Evolutionary conservation across 1,140 invertebrate species (phyloP).

Genomic region (Drosophila mauritiana): DNA sequence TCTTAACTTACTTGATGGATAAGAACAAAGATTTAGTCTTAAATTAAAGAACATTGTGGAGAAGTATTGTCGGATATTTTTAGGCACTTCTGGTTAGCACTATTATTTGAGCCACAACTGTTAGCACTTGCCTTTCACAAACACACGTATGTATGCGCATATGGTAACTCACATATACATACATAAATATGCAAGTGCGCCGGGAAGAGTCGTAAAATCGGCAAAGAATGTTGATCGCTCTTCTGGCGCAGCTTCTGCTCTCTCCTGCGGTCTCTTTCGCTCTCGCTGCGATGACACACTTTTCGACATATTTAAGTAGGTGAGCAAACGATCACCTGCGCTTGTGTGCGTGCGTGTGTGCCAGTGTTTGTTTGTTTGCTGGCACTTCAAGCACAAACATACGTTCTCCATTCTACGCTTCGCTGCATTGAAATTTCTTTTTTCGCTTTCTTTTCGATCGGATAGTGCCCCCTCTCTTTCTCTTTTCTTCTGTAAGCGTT

Average conservation of each 20-base stretch:
- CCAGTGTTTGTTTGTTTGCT: conserved; percentile 34
- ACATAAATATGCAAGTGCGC: conserved; percentile 12
- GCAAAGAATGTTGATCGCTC: conserved; percentile 65
- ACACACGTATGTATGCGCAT: neutral
- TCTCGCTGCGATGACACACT: conserved; percentile 68
- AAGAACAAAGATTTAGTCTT: no score
- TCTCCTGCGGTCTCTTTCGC: conserved; percentile 13
- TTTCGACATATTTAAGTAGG: conserved; percentile 61
- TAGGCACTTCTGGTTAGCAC: conserved; percentile 1
- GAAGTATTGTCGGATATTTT: neutral
- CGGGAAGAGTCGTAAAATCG: conserved; percentile 43
- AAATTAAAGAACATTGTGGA: neutral
- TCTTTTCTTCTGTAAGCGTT: conserved; percentile 15
- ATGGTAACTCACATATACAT: neutral
- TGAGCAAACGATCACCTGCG: conserved; percentile 53
- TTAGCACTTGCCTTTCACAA: conserved; percentile 1
- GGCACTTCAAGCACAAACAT: conserved; percentile 36
- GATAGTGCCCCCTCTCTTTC: conserved; percentile 33
- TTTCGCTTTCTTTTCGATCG: conserved; percentile 80
- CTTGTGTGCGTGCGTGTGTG: conserved; percentile 3
- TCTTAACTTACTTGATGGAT: no score
- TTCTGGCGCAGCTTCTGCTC: conserved; percentile 41
- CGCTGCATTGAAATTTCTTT: conserved; percentile 79
- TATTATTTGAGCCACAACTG: conserved; percentile 26
- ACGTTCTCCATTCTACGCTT: conserved; percentile 76